phyloP scores from a whole-genome alignment of 2,888 invertebrate genomes.

The Drosophila melanosoma region DNA sequence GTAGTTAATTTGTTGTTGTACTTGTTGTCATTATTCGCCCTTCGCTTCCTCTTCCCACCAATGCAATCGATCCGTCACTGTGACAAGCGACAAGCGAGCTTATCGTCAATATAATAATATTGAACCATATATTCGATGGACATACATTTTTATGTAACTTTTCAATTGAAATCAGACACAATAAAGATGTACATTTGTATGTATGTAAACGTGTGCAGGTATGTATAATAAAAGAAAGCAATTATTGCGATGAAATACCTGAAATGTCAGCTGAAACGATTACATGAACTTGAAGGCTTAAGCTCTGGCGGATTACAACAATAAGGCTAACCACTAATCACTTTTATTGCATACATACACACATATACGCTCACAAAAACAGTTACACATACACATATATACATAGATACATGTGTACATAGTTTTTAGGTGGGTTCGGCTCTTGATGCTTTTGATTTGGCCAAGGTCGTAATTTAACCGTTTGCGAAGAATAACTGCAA shows the following conservation, averaged over 20 bases:
- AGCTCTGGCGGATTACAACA: not conserved
- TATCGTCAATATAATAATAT: slow-evolving; percentile 33
- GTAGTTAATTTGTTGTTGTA: slow-evolving; percentile 3
- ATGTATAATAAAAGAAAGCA: not conserved
- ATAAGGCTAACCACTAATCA: slow-evolving; percentile 19
- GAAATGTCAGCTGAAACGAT: not conserved
- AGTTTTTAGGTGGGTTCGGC: not conserved
- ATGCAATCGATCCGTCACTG: slow-evolving; percentile 14
- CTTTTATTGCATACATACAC: not conserved
- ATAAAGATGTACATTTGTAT: slow-evolving; percentile 23
- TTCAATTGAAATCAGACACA: slow-evolving; percentile 13
- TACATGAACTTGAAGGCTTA: slow-evolving; percentile 21
- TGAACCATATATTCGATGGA: slow-evolving; percentile 10
- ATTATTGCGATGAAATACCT: not conserved
- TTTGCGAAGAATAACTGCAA: slow-evolving; percentile 3
- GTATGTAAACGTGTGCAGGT: not conserved
- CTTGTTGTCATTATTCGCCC: not conserved
- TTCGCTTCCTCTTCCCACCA: slow-evolving; percentile 6
- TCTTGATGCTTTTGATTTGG: slow-evolving; percentile 1
- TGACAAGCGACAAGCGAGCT: slow-evolving; percentile 3
- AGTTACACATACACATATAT: not conserved
- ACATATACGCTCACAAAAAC: not conserved
- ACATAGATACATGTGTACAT: not conserved
- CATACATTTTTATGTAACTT: slow-evolving; percentile 10
- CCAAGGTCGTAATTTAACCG: slow-evolving; percentile 5